These are phyloP conservation scores for Aphelenchoides bicaudatus DNA, from an alignment of 2,888 invertebrate species.

Conservation along the genomic window DNA sequence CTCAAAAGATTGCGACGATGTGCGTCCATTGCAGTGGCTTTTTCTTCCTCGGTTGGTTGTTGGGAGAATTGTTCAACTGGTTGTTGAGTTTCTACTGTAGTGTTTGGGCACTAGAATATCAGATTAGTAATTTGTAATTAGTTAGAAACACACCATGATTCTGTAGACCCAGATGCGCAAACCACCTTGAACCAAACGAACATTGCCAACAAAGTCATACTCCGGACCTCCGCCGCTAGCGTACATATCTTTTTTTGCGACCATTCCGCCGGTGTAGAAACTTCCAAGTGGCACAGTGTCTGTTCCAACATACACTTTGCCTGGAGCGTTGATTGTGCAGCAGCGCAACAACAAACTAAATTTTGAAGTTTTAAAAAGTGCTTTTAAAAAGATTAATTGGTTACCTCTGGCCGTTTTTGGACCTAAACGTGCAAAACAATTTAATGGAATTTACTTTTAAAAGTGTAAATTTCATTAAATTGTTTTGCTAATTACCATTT, in stretches of 20 bases:
- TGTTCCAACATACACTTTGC: slow-evolving; percentile 58
- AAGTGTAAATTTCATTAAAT: no score
- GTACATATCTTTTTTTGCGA: slow-evolving; percentile 48
- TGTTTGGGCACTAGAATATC: no score
- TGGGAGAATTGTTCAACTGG: slow-evolving; percentile 10
- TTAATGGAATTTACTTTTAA: no score
- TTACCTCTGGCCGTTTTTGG: slow-evolving; percentile 7
- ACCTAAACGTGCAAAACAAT: no score
- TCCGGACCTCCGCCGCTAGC: slow-evolving; percentile 45
- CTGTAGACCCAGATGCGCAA: slow-evolving; percentile 55
- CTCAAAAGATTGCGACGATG: slow-evolving; percentile 23
- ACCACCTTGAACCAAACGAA: slow-evolving; percentile 57
- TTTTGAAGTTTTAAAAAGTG: slow-evolving; percentile 11
- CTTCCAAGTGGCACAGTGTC: slow-evolving; percentile 52
- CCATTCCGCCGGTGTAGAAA: slow-evolving; percentile 55
- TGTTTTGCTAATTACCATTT: no score
- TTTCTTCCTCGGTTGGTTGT: slow-evolving; percentile 11
- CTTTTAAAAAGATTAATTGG: no score
- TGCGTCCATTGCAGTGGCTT: slow-evolving; percentile 17
- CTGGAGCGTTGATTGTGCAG: slow-evolving; percentile 42
- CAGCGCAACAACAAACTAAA: slow-evolving; percentile 52
- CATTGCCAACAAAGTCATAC: slow-evolving; percentile 56
- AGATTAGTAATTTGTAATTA: no score
- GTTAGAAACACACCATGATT: no score
- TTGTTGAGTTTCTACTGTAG: no score